Evolutionary conservation across 2,888 invertebrate genomes (phyloP).

Genomic region (Himalopsyche japonica): DNA sequence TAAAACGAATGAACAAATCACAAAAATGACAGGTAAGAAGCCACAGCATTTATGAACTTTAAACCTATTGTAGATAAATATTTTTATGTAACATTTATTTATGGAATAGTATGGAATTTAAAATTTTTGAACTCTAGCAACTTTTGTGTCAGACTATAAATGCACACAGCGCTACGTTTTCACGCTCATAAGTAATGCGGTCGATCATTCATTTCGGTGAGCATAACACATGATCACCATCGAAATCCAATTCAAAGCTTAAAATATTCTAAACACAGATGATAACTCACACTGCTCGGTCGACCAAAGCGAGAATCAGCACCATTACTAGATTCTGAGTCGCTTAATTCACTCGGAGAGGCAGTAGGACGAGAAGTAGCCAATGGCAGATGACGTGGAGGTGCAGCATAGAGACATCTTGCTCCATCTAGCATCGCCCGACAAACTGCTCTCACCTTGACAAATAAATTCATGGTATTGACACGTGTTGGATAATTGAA

Average conservation of each 20-base stretch:
- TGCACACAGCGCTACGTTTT: too few species aligned
- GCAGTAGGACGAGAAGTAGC: conserved; percentile 45
- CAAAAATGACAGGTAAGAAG: too few species aligned
- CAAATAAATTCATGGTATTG: background rate
- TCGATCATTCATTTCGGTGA: background rate
- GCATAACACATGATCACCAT: background rate
- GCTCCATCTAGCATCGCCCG: conserved; percentile 80
- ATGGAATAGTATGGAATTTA: too few species aligned
- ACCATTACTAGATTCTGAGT: conserved; percentile 58
- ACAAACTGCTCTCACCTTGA: conserved; percentile 67
- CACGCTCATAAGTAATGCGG: too few species aligned
- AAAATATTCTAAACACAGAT: background rate
- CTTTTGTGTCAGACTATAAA: too few species aligned
- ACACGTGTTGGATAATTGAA: too few species aligned
- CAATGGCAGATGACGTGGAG: conserved; percentile 49
- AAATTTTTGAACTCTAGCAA: too few species aligned
- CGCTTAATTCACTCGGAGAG: conserved; percentile 60
- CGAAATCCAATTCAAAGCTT: background rate
- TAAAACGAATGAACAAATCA: too few species aligned
- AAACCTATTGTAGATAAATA: too few species aligned
- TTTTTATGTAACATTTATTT: too few species aligned
- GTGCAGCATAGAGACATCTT: conserved; percentile 67
- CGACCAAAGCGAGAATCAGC: conserved; percentile 56
- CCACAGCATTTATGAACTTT: too few species aligned
- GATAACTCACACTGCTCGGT: conserved; percentile 38